Conservation (phyloP, 1,140 invertebrate species). For the Xylocopa sonorina region DNA sequence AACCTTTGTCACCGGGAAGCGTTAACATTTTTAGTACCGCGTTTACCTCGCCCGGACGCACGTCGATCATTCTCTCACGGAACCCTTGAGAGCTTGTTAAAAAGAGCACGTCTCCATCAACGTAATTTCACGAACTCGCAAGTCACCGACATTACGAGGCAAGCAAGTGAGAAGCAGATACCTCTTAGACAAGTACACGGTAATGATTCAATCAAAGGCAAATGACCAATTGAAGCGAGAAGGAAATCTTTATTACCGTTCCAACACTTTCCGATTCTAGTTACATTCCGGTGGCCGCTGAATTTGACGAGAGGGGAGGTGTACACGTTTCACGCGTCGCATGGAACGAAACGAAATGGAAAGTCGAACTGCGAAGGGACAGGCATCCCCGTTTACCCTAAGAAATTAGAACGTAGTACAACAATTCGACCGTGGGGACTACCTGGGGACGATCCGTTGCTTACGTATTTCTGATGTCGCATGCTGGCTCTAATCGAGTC, state of each 20-base stretch:
- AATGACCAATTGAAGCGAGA: no score
- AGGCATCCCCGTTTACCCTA: conserved; percentile 8
- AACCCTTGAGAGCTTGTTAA: no score
- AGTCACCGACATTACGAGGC: not conserved
- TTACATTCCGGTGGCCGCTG: no score
- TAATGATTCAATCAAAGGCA: no score
- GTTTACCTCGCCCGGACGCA: not conserved
- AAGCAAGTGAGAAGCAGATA: not conserved
- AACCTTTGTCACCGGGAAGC: conserved; percentile 23
- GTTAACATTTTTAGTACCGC: not conserved
- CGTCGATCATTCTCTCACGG: not conserved
- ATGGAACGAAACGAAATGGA: no score
- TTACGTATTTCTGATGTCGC: conserved; percentile 59
- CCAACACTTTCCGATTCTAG: no score
- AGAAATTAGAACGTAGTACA: conserved; percentile 41
- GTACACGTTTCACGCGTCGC: no score
- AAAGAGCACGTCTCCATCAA: not conserved
- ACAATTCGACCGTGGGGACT: conserved; percentile 51
- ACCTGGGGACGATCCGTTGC: conserved; percentile 40
- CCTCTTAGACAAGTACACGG: no score
- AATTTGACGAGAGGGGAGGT: no score
- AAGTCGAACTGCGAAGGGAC: not conserved
- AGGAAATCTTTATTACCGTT: no score
- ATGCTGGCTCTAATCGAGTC: conserved; percentile 62
- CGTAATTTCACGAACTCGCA: not conserved